Percentiles rank a stretch among this genome's conserved stretches.
Evolutionary conservation across 1,140 invertebrate species (phyloP).

Genomic region (Drosophila bifasciata): DNA sequence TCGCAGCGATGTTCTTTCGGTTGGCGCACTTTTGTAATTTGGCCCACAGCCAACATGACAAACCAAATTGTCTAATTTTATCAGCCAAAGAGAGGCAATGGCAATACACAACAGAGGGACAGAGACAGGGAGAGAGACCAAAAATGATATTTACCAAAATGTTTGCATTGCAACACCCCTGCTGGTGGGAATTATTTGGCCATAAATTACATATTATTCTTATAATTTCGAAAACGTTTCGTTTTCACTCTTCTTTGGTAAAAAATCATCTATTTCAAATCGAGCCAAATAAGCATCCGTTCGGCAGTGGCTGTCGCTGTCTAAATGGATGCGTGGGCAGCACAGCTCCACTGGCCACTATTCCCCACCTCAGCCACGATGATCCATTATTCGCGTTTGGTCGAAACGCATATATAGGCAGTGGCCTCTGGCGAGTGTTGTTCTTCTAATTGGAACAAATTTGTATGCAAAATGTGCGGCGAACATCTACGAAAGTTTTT

Average conservation of each 20-base stretch:
- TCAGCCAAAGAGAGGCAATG: conserved; percentile 32
- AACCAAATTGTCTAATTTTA: conserved; percentile 79
- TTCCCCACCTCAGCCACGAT: no score
- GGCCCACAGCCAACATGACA: conserved; percentile 72
- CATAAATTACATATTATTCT: conserved; percentile 11
- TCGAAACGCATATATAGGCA: conserved; percentile 47
- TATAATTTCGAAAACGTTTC: conserved; percentile 16
- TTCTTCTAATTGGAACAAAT: conserved; percentile 73
- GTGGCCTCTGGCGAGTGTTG: conserved; percentile 11
- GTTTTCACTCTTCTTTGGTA: conserved; percentile 27
- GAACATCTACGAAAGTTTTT: conserved; percentile 39
- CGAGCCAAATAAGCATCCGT: conserved; percentile 53
- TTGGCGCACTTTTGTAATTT: conserved; percentile 65
- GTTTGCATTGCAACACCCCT: conserved; percentile 39
- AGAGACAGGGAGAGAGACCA: conserved; percentile 13
- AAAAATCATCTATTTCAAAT: conserved; percentile 33
- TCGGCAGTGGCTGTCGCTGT: conserved; percentile 48
- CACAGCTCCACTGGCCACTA: no score
- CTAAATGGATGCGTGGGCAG: conserved; percentile 42
- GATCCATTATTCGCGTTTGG: conserved; percentile 37
- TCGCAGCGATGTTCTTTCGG: conserved; percentile 29
- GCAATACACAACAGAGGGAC: conserved; percentile 21
- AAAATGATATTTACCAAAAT: conserved; percentile 45
- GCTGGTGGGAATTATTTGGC: conserved; percentile 25
- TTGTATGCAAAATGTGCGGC: conserved; percentile 69